Percentiles rank a stretch among this genome's conserved stretches.
phyloP scores from a whole-genome alignment of 2,888 invertebrate genomes.

The Noctua janthina region DNA sequence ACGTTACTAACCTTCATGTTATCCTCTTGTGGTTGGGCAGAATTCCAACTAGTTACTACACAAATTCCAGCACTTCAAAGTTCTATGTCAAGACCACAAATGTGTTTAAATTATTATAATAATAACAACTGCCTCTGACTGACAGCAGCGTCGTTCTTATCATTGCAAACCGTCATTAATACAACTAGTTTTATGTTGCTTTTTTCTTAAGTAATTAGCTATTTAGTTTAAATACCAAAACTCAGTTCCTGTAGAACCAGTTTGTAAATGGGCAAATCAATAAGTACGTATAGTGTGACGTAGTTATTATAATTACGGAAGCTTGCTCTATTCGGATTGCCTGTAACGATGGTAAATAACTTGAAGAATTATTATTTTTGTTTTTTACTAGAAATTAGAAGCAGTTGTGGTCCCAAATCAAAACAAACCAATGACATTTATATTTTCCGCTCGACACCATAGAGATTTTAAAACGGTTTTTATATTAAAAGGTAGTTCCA shows the following conservation, averaged over 20 bases:
- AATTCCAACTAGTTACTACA: conserved; percentile 37
- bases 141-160: conserved; percentile 14
- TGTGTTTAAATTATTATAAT: conserved; percentile 25
- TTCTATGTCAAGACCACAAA: conserved; percentile 27
- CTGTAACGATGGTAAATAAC: background rate
- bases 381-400: background rate
- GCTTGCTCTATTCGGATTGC: background rate
- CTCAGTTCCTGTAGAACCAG: conserved; percentile 34
- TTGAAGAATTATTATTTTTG: background rate
- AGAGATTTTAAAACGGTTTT: background rate
- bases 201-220: background rate
- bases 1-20: conserved; percentile 58
- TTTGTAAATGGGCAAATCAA: conserved; percentile 9
- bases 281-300: conserved; percentile 5
- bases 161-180: conserved; percentile 27
- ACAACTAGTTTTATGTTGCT: conserved; percentile 31
- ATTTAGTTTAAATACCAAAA: conserved; percentile 28
- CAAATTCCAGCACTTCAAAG: conserved; percentile 36
- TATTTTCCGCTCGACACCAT: background rate
- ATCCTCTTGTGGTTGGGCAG: conserved; percentile 44
- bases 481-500: background rate
- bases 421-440: conserved; percentile 9
- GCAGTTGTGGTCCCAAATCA: background rate
- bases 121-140: conserved; percentile 25
- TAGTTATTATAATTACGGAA: background rate